Conservation (phyloP, 2,113 vertebrate genomes). For the Chunga burmeisteri region DNA sequence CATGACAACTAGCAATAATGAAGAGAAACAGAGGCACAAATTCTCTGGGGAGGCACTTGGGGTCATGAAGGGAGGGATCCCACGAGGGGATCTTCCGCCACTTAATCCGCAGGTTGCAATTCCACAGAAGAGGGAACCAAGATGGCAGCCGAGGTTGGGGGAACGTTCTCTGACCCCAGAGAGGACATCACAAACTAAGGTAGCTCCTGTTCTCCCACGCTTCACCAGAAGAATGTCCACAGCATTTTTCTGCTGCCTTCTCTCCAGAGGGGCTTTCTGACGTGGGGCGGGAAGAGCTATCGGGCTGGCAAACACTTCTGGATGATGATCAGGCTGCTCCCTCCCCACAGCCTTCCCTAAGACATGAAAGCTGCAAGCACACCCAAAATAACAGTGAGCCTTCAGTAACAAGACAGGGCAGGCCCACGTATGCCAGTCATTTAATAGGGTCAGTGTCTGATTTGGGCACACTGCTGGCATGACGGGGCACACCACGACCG, state of each 20-base stretch:
- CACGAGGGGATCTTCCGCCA: not conserved
- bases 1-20: not conserved
- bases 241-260: not conserved
- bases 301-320: not conserved
- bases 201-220: not conserved
- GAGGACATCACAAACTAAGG: not conserved
- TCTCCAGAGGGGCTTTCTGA: not conserved
- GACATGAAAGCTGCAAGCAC: not conserved
- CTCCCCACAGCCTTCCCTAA: not conserved
- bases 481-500: rapidly evolving
- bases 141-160: not conserved
- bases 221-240: not conserved
- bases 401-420: not conserved
- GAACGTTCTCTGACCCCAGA: not conserved
- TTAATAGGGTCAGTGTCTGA: rapidly evolving
- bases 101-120: not conserved
- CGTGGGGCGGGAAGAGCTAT: not conserved
- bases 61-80: not conserved
- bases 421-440: rapidly evolving
- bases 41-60: not conserved
- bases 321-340: not conserved
- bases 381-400: not conserved
- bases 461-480: not conserved
- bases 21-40: not conserved
- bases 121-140: not conserved